phyloP scores from a whole-genome alignment of 2,888 invertebrate genomes.

The Drosophila macrospina region DNA sequence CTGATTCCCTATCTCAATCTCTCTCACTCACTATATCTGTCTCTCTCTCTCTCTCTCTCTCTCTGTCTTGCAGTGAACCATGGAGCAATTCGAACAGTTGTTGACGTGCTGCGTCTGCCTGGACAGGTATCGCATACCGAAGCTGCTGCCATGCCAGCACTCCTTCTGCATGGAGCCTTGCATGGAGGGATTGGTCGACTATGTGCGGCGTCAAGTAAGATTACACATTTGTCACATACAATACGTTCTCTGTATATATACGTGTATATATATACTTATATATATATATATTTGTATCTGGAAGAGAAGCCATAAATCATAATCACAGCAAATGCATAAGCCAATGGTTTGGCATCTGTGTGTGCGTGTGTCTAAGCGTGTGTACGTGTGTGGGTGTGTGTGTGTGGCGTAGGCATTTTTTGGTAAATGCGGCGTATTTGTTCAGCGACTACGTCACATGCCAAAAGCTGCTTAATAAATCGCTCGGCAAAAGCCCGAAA shows the following conservation, averaged over 20 bases:
- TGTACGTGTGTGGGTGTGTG: slow-evolving; percentile 2
- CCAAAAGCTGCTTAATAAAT: slow-evolving; percentile 64
- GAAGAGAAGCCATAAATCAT: slow-evolving; percentile 43
- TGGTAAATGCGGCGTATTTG: slow-evolving; percentile 63
- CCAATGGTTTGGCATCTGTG: slow-evolving; percentile 11
- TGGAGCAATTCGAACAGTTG: slow-evolving; percentile 99
- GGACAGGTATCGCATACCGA: slow-evolving; percentile 98
- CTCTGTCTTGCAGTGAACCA: slow-evolving; percentile 85
- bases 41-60: slow-evolving; percentile 12
- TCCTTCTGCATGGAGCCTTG: slow-evolving; percentile 99
- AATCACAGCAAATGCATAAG: slow-evolving; percentile 62
- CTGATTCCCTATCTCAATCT: slow-evolving; percentile 25
- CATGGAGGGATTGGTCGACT: slow-evolving; percentile 98
- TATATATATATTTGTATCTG: slow-evolving; percentile 1
- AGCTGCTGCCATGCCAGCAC: slow-evolving; percentile 99
- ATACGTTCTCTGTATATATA: slow-evolving; percentile 19
- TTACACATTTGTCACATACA: slow-evolving; percentile 36
- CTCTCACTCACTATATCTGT: slow-evolving; percentile 23
- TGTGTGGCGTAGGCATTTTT: slow-evolving; percentile 49
- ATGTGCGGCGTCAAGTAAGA: slow-evolving; percentile 94
- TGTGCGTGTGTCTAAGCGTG: slow-evolving; percentile 9
- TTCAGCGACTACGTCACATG: slow-evolving; percentile 71
- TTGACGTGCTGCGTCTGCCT: slow-evolving; percentile 99
- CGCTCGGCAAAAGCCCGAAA: slow-evolving; percentile 54
- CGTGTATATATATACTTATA: not conserved